These are phyloP conservation scores for Anniella stebbinsi DNA, from an alignment of 2,797 vertebrate genomes.

Conservation along the genomic window DNA sequence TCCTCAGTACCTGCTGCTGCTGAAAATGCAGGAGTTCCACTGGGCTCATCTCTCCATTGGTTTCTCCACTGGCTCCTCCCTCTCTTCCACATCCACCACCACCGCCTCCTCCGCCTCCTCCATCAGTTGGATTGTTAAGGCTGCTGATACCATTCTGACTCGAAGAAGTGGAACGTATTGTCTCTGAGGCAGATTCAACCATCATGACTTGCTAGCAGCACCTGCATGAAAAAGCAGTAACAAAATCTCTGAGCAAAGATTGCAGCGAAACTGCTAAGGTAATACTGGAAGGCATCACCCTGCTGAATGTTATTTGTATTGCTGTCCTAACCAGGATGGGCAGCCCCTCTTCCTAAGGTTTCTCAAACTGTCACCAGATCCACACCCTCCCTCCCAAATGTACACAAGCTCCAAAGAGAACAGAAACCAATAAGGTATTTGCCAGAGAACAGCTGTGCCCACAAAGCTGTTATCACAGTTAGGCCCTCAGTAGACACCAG, in stretches of 20 bases:
- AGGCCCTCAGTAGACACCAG: not conserved
- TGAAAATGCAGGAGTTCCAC: conserved; percentile 97
- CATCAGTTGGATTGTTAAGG: conserved; percentile 93
- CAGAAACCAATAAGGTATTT: not conserved
- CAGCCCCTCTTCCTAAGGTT: not conserved
- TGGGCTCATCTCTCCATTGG: conserved; percentile 95
- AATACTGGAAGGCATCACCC: not conserved
- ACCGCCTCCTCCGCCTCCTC: conserved; percentile 85
- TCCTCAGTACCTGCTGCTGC: conserved; percentile 92
- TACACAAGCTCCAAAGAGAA: not conserved
- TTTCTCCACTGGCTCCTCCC: conserved; percentile 87
- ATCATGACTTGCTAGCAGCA: conserved; percentile 92
- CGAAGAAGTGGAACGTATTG: conserved; percentile 95
- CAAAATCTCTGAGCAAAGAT: not conserved
- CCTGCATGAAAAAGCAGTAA: conserved; percentile 61
- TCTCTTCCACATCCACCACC: conserved; percentile 86
- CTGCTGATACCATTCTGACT: conserved; percentile 97
- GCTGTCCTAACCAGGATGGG: not conserved
- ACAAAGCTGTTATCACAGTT: not conserved
- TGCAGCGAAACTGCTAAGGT: not conserved
- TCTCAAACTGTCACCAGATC: not conserved
- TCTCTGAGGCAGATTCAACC: conserved; percentile 99
- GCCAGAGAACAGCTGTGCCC: not conserved
- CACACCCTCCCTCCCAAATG: too few relatives aligned
- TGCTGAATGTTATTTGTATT: not conserved